Conservation (phyloP, 2,797 vertebrate genomes). For the Ctenopoma multispine region DNA sequence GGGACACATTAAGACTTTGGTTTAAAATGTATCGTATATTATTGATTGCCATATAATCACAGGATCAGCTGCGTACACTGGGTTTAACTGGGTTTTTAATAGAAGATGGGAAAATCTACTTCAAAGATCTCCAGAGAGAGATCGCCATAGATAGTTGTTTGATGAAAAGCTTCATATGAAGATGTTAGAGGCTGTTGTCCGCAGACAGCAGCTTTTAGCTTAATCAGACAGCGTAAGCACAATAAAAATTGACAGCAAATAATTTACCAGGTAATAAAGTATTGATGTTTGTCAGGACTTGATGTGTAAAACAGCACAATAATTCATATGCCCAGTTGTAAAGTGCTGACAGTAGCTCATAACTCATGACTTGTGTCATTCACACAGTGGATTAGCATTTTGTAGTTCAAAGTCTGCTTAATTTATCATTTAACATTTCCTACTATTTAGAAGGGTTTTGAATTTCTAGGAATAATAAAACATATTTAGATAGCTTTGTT, state of each 20-base stretch:
- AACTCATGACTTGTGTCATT: constrained; percentile 69
- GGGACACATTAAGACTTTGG: constrained; percentile 13
- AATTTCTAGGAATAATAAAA: constrained; percentile 53
- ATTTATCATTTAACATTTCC: constrained; percentile 35
- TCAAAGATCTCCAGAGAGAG: constrained; percentile 5
- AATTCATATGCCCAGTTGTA: constrained; percentile 67
- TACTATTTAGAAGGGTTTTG: neutral
- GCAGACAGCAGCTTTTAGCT: constrained; percentile 82
- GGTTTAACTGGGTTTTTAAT: constrained; percentile 11
- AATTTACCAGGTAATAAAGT: constrained; percentile 81
- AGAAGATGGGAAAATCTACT: constrained; percentile 4
- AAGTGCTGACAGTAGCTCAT: constrained; percentile 70
- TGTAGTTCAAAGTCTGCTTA: constrained; percentile 64
- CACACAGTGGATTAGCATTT: constrained; percentile 47
- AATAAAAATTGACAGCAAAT: constrained; percentile 77
- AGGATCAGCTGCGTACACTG: too few relatives aligned
- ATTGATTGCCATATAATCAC: constrained; percentile 24
- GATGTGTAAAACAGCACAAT: constrained; percentile 77
- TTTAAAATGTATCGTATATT: constrained; percentile 17
- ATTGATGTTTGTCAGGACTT: constrained; percentile 78
- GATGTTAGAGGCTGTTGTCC: constrained; percentile 65
- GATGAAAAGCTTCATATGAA: constrained; percentile 53
- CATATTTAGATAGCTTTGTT: constrained; percentile 44
- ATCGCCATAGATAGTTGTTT: constrained; percentile 46
- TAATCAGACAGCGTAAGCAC: constrained; percentile 79